Conservation (phyloP, 2,797 vertebrate species). For the Xerus rutilus region DNA sequence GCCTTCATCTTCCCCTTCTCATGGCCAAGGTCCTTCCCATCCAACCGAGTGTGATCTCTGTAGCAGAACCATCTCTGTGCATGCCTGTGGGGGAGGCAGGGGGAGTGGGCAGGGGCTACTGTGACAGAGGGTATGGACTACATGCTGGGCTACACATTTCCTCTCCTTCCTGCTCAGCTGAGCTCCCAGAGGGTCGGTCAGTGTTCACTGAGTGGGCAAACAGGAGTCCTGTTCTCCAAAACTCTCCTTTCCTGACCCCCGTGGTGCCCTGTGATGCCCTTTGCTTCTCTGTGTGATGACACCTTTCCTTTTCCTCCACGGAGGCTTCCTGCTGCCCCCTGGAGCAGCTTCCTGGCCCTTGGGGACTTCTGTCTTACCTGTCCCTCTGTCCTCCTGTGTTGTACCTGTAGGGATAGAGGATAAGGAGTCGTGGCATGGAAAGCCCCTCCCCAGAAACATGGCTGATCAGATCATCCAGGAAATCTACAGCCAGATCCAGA, state of each 20-base stretch:
- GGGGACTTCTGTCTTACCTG: background rate
- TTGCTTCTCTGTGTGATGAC: background rate
- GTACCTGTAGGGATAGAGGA: constrained; percentile 93
- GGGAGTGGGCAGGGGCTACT: background rate
- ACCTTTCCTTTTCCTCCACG: background rate
- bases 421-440: constrained; percentile 97
- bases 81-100: background rate
- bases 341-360: background rate
- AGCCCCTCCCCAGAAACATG: constrained; percentile 96
- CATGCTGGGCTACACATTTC: background rate
- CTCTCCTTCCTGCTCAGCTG: background rate
- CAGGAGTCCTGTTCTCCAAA: background rate
- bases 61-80: background rate
- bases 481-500: constrained; percentile 93
- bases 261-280: background rate
- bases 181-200: background rate
- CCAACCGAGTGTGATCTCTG: background rate
- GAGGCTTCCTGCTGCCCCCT: background rate
- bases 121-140: background rate
- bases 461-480: constrained; percentile 94
- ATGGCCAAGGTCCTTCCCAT: background rate
- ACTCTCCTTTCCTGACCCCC: background rate
- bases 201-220: background rate
- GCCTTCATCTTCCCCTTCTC: background rate
- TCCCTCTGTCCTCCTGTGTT: background rate